Percentiles rank a stretch among this genome's conserved stretches.
phyloP scores from a whole-genome alignment of 2,113 vertebrate genomes.

The Argyrosomus japonicus region DNA sequence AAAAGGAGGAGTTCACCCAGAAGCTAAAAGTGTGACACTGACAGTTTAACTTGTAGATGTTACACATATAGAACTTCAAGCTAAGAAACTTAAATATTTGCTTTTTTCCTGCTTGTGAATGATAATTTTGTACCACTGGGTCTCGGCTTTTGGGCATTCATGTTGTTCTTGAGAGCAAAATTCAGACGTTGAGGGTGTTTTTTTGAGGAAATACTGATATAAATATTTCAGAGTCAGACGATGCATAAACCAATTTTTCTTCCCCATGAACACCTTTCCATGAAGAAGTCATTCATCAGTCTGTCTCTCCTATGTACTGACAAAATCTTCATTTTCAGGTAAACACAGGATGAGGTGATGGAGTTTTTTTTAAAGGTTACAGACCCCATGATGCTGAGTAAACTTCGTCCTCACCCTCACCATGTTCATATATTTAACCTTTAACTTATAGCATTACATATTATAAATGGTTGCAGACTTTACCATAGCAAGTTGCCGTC shows the following conservation, averaged over 20 bases:
- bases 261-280: neutral
- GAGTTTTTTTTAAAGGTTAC: neutral
- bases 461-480: constrained; percentile 24
- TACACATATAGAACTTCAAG: neutral
- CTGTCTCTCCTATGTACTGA: neutral
- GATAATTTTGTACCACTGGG: neutral
- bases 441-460: neutral
- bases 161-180: too few relatives aligned
- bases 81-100: neutral
- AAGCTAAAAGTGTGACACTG: neutral
- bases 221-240: neutral
- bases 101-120: too few relatives aligned
- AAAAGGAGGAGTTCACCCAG: neutral
- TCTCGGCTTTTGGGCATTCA: too few relatives aligned
- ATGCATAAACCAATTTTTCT: neutral
- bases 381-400: neutral
- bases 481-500: constrained; percentile 97
- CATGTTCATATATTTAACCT: neutral
- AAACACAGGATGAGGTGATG: neutral
- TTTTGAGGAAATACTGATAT: too few relatives aligned
- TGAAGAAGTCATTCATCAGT: neutral
- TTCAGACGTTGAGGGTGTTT: too few relatives aligned
- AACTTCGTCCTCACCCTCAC: neutral
- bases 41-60: neutral
- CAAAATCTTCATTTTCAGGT: neutral